Evolutionary conservation across 1,140 invertebrate species (phyloP), one percentile per base, ranked within the genome.

Genomic region (Rhyzopertha dominica): DNA sequence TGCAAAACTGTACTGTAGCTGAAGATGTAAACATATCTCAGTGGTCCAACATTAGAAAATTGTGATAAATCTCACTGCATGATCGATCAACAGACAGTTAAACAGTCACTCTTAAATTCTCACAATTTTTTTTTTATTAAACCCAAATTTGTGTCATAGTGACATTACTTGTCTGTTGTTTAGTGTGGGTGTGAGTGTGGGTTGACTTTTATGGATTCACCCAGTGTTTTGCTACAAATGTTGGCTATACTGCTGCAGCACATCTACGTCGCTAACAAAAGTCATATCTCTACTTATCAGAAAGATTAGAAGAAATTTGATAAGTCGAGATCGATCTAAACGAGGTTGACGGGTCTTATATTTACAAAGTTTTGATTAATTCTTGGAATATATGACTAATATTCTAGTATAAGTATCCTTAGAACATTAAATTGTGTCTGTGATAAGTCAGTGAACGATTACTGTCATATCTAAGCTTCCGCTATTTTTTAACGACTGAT

Each of bases 31-130:
- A 59, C 56, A 58, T 54, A 52, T 62, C 56, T 64, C 60, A 64
- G 55, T 62, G 60, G 58, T 62, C 58, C 60, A 62, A 64, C 47
- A 56, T 61, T 64, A 64, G 62, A 62, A 54, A 54, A 56, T 62
- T 61, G 52, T 64, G 60, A 58, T 61, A 58, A 61, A 61, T 24
- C 61, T 63, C 62, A 64, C 62, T 64, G 62, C 62, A 64, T 64
- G 62, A 58, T 50, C n/a, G 8, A 16, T 13, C 10, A 16, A 14
- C n/a, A 35, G n/a, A 10, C 10, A 35, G n/a, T 28, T 13, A 10
- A 23, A 38, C 12, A 29, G 13, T 10, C 2, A 23, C 4, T 10
- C 4, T 23, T 25, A 8, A n/a, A 35, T 13, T 14, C 8, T n/a
- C 5, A 35, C 22, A 35, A 12, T 35, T 35, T 8, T 1, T 35